These are phyloP conservation scores for Frankliniella fusca DNA, from an alignment of 2,888 invertebrate genomes.

Conservation along the genomic window DNA sequence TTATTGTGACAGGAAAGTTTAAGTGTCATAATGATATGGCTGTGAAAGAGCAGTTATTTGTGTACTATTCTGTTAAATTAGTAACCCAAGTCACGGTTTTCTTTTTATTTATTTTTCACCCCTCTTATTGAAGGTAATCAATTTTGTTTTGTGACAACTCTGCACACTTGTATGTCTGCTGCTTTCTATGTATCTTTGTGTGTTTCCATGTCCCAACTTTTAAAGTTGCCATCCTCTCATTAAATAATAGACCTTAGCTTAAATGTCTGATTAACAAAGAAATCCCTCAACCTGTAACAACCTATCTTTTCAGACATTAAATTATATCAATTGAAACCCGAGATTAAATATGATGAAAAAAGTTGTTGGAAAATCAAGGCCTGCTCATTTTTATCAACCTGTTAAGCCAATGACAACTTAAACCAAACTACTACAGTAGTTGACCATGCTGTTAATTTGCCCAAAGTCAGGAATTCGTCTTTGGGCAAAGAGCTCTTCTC, in stretches of 20 bases:
- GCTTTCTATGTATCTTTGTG: too few relatives aligned
- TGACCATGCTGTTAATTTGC: too few relatives aligned
- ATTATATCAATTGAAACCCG: background rate
- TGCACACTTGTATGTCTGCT: too few relatives aligned
- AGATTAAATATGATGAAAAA: too few relatives aligned
- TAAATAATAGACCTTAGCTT: background rate
- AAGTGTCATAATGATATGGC: background rate
- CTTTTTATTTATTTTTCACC: background rate
- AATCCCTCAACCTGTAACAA: background rate
- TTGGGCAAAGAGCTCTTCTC: too few relatives aligned
- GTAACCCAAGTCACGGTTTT: background rate
- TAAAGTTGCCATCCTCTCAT: background rate
- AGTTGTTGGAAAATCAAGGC: too few relatives aligned
- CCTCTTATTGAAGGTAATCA: background rate
- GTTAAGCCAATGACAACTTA: too few relatives aligned
- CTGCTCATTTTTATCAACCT: too few relatives aligned
- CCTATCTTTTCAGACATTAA: background rate
- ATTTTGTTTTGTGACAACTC: too few relatives aligned
- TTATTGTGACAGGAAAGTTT: background rate
- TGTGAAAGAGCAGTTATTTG: conserved; percentile 13
- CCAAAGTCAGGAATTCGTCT: too few relatives aligned
- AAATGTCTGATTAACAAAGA: background rate
- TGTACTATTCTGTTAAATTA: background rate
- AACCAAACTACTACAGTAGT: too few relatives aligned
- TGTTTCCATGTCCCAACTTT: too few relatives aligned